Evolutionary conservation across 1,140 invertebrate species (phyloP), one percentile per base, ranked within the genome.

Genomic region (Procambarus clarkii): DNA sequence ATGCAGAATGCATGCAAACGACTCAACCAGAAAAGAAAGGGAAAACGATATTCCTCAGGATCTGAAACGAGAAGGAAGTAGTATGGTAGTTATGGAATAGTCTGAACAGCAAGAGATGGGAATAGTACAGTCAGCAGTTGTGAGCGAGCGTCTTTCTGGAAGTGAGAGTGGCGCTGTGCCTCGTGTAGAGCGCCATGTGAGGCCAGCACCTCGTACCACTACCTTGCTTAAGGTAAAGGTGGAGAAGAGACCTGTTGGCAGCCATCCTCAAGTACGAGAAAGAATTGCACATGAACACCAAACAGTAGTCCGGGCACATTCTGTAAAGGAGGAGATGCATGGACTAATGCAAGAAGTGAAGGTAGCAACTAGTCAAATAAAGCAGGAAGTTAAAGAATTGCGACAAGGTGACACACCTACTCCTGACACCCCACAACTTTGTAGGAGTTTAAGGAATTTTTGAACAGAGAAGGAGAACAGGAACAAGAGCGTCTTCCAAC

Each of bases 361-460:
- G 86, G 95, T 95, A 93, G 95, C 94, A 13, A 95, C 95, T 4
- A 94, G 94, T 80, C 94, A 95, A 93, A 95, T 95, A 77, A 95
- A 95, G 92, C 93, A 94, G 80, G 95, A 95, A 93, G 95, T 96
- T 0, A 95, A 95, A 93, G 94, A 95, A 93, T 92, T 95, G 18
- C 89, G 93, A 21, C 76, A 91, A 45, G 89, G 89, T 64, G 93
- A 91, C 85, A 92, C 93, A 71, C 88, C 87, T 60, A 93, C 93
- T 64, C 91, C 88, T 46, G 92, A 93, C 50, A 92, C 92, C 92
- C 92, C 15, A 93, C 92, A 8, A 91, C 92, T 87, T 87, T 93
- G 24, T 83, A 91, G 71, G 92, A 93, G 78, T 93, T 93, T 79
- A 92, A 85, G 64, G 92, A 93, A 34, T 93, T 93, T 54, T 60